Base-by-base conservation (phyloP, 2,888 invertebrate genomes). In the Philhelius pedissequus region DNA sequence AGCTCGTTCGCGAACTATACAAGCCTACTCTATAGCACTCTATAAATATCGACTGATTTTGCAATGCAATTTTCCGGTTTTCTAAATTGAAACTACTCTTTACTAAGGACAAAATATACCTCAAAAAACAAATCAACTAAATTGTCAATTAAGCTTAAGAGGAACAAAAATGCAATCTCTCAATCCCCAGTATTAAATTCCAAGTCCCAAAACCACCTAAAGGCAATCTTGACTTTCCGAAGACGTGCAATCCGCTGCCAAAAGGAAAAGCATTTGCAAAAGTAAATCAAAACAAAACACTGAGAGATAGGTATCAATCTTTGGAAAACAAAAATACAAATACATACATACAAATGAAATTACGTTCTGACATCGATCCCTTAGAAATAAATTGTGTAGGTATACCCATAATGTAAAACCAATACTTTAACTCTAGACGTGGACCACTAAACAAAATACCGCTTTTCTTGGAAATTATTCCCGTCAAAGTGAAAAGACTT, bases 361-460 rank as follows among this genome's bases (percentile, higher is more conserved):
- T 80, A 75, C 25, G 35, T 76, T 62, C 64, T 64, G 50, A 50
- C 56, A 75, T 75, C 69, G 76, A 80, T 70, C 48, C 62, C 60
- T 45, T 25, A 11, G 30, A 38, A 35, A 62, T 18, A n/a, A 43
- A 30, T 13, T 40, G 22, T 20, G 2, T 15, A 32, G 15, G 9
- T 7, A 25, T 48, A 50, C 45, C 48, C 60, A 58, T n/a, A n/a
- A 32, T 22, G 9, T 7, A 25, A 56, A 50, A 58, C 48, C 60
- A 58, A 73, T 62, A 30, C 9, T 35, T n/a, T 9, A 32, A 32
- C 32, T 20, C 15, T 9, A 30, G 9, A 27, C 27, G 52, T 15
- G 64, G 35, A 48, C 64, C 71, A 58, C 54, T 35, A 78, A 40
- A 9, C 62, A 64, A 64, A 43, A 32, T 52, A 58, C 45, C 50